Evolutionary conservation across 1,140 invertebrate species (phyloP).

Genomic region (Zophobas atratus): DNA sequence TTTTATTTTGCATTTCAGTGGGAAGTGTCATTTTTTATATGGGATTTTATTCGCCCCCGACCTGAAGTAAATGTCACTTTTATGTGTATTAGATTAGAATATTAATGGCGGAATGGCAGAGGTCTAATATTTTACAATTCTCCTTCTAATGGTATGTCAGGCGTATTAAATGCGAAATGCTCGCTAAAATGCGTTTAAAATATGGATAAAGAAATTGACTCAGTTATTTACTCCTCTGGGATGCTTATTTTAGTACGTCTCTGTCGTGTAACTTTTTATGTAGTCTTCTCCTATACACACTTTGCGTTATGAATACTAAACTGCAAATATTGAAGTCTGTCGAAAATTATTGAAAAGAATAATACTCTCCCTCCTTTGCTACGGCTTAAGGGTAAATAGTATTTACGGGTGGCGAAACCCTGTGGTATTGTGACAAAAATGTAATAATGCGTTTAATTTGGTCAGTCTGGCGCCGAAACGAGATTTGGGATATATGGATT

Average conservation of each 20-base stretch:
- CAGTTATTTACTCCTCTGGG: slow-evolving; percentile 39
- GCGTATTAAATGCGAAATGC: slow-evolving; percentile 37
- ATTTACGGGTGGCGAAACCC: slow-evolving; percentile 27
- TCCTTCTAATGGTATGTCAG: slow-evolving; percentile 39
- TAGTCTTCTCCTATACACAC: slow-evolving; percentile 18
- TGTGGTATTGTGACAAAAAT: slow-evolving; percentile 34
- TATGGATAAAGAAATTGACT: slow-evolving; percentile 39
- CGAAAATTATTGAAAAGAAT: slow-evolving; percentile 22
- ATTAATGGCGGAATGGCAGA: slow-evolving; percentile 36
- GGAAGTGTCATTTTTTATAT: slow-evolving; percentile 39
- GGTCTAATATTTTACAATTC: slow-evolving; percentile 42
- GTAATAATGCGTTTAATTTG: slow-evolving; percentile 41
- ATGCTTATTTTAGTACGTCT: slow-evolving; percentile 34
- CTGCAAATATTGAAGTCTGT: slow-evolving; percentile 17
- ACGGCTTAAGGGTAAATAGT: background rate
- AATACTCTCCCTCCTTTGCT: background rate
- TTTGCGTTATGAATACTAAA: slow-evolving; percentile 37
- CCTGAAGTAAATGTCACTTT: slow-evolving; percentile 42
- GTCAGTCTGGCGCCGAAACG: slow-evolving; percentile 41
- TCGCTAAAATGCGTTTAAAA: slow-evolving; percentile 39
- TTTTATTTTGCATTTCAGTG: slow-evolving; percentile 39
- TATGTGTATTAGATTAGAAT: slow-evolving; percentile 42
- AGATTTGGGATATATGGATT: slow-evolving; percentile 43
- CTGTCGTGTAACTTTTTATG: slow-evolving; percentile 38
- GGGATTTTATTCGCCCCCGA: slow-evolving; percentile 32